Percentiles rank a stretch among this genome's conserved stretches.
These are phyloP conservation scores for Pilophorus perplexus DNA, from an alignment of 2,888 invertebrate genomes.

Conservation along the genomic window DNA sequence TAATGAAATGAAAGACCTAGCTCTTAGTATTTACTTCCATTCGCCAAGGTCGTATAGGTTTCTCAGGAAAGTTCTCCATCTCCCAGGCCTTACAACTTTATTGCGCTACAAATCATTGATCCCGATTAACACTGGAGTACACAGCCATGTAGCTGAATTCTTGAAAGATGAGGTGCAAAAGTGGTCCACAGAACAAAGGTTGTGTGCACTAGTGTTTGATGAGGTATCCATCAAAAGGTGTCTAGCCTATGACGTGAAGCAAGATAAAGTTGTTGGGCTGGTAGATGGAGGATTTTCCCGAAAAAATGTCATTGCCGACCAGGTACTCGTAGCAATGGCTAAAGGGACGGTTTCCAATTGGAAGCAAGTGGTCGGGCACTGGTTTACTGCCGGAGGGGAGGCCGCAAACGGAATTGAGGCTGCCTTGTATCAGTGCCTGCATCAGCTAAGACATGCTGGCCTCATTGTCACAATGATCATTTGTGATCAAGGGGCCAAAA, in stretches of 20 bases:
- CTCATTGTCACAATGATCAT: not conserved
- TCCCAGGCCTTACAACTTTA: not conserved
- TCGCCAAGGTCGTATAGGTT: slow-evolving; percentile 1
- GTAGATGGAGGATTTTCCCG: too few species aligned
- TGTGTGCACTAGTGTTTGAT: too few species aligned
- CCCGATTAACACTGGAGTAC: not conserved
- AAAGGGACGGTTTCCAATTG: not conserved
- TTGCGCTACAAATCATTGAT: not conserved
- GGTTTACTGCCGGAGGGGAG: not conserved
- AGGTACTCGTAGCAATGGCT: not conserved
- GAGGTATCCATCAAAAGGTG: not conserved
- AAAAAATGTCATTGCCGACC: too few species aligned
- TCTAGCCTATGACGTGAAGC: not conserved
- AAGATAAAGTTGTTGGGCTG: too few species aligned
- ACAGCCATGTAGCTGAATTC: not conserved
- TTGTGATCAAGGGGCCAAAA: slow-evolving; percentile 10
- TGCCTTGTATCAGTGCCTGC: not conserved
- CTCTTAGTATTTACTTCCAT: not conserved
- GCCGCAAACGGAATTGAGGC: not conserved
- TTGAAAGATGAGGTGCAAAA: not conserved
- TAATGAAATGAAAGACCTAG: not conserved
- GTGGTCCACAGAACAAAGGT: not conserved
- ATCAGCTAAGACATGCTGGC: not conserved
- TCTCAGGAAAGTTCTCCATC: too few species aligned
- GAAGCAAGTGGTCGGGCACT: slow-evolving; percentile 10